Conservation (phyloP, 2,113 vertebrate species). For the Cricetomys ansorgei region DNA sequence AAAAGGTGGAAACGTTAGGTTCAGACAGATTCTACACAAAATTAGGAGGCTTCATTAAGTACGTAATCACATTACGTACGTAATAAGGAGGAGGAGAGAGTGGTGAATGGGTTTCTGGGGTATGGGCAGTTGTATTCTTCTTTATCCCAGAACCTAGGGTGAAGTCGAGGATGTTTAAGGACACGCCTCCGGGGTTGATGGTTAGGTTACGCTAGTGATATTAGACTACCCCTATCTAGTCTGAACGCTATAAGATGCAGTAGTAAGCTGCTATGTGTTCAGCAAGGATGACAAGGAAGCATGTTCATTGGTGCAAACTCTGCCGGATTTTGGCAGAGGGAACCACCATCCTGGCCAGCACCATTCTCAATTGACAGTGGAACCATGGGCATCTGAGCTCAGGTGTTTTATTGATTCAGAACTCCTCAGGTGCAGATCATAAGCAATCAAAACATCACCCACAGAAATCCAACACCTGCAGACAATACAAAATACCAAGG, state of each 20-base stretch:
- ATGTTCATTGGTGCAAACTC: too few relatives aligned
- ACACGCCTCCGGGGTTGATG: neutral
- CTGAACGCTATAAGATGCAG: neutral
- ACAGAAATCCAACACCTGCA: too few relatives aligned
- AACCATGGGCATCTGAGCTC: too few relatives aligned
- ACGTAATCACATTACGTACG: conserved; percentile 15
- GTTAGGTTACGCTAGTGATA: neutral
- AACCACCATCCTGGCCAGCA: too few relatives aligned
- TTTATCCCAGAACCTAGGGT: neutral
- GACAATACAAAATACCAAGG: too few relatives aligned
- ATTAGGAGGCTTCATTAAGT: conserved; percentile 45
- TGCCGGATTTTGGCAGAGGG: too few relatives aligned
- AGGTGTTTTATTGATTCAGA: too few relatives aligned
- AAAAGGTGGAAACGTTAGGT: conserved; percentile 57
- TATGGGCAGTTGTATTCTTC: neutral
- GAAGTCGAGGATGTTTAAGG: neutral
- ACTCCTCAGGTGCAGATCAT: too few relatives aligned
- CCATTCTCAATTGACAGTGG: too few relatives aligned
- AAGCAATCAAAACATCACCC: too few relatives aligned
- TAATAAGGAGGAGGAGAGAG: neutral
- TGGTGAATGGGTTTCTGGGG: neutral
- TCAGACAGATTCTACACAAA: conserved; percentile 11
- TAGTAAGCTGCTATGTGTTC: too few relatives aligned
- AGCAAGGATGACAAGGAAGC: too few relatives aligned
- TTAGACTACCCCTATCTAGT: neutral